Percentiles rank a stretch among this genome's conserved stretches.
phyloP scores from a whole-genome alignment of 2,888 invertebrate species.

The Cerceris ruficornis region DNA sequence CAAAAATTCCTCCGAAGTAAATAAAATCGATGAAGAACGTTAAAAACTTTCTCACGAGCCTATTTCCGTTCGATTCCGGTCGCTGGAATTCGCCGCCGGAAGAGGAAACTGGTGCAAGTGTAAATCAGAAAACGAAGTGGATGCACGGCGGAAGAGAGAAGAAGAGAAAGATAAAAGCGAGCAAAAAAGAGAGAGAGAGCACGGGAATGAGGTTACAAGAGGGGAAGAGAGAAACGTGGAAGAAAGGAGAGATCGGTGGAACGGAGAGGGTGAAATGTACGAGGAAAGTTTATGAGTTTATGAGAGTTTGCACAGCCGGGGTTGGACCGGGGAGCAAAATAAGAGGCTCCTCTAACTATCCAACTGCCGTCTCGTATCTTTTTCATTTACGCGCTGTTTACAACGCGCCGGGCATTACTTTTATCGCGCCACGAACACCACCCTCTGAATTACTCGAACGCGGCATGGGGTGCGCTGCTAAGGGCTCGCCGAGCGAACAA shows the following conservation, averaged over 20 bases:
- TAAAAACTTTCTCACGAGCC: too few species aligned
- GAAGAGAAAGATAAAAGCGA: not conserved
- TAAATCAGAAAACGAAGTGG: not conserved
- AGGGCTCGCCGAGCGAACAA: conserved; percentile 17
- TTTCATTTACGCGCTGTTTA: conserved; percentile 76
- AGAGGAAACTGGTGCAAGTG: not conserved
- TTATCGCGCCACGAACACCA: conserved; percentile 56
- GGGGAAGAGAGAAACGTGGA: conserved; percentile 5
- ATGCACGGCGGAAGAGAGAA: not conserved
- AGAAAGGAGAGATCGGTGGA: conserved; percentile 17
- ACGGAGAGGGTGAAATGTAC: conserved; percentile 26
- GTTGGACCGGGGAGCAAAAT: conserved; percentile 61
- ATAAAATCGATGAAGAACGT: too few species aligned
- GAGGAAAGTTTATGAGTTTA: conserved; percentile 73
- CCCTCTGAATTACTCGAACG: conserved; percentile 47
- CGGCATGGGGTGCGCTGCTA: conserved; percentile 5
- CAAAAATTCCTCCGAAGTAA: too few species aligned
- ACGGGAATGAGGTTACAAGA: not conserved
- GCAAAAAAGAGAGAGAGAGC: not conserved
- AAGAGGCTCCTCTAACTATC: conserved; percentile 71
- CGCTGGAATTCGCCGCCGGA: not conserved
- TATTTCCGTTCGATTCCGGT: not conserved
- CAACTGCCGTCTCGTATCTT: conserved; percentile 73
- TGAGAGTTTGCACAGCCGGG: conserved; percentile 57
- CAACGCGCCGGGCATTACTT: conserved; percentile 69